Evolutionary conservation across 2,113 vertebrate species (phyloP), one percentile per base, ranked within the genome.

Genomic region (Nanorana parkeri): DNA sequence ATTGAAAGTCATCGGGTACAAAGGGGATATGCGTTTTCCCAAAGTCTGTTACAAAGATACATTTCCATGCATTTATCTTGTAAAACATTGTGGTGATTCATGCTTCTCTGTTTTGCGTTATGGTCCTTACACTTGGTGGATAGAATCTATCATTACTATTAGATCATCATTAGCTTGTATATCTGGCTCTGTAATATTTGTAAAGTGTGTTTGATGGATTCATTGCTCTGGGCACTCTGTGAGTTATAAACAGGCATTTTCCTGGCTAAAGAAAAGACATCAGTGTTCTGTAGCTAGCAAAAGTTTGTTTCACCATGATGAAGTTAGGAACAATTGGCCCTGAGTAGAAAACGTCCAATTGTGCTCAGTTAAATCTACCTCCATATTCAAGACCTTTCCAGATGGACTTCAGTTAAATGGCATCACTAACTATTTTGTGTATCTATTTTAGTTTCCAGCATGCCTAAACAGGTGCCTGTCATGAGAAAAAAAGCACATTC

Each of bases 191-290:
- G 17, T 72, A 72, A 15, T n/a, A 19, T 56, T 26, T 54, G 24
- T 16, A 72, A 72, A 20, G 17, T 29, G 51, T 56, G 52, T 72
- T 72, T 28, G 69, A 72, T n/a, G 69, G 21, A 55, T 26, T 71
- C 68, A 72, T 72, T 29, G 51, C 17, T 55, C n/a, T 72, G 36
- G 68, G 68, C 47, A 71, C 47, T 23, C 47, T 54, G 54, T 71
- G 21, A 52, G 67, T 69, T 69, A 41, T 69, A 71, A 24, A 52
- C 68, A 26, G 68, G 16, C 24, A 56, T 72, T 72, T 72, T 72
- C 69, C 69, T 72, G 69, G 69, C 69, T 28, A 72, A 72, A 29
- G 17, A 28, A 72, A 56, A 55, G 1, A 55, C 51, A 56, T 56
- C 17, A 52, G 51, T 56, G 20, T 29, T 26, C 24, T 56, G 24